These are phyloP conservation scores for Bujurquina vittata DNA, from an alignment of 2,113 vertebrate species.

Conservation along the genomic window DNA sequence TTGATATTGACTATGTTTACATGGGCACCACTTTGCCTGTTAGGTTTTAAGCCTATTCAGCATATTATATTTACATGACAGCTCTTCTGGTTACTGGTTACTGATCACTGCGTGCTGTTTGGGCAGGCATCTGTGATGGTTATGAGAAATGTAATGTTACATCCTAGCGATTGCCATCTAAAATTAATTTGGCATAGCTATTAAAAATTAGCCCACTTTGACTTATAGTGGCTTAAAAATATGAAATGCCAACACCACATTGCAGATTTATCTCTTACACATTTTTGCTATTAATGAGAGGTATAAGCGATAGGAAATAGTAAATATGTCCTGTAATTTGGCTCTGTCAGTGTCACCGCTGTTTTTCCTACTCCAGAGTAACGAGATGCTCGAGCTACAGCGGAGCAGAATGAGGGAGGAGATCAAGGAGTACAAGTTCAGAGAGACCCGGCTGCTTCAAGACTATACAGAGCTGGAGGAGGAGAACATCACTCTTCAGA, in stretches of 20 bases:
- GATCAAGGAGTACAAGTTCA: conserved; percentile 95
- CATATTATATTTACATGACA: not conserved
- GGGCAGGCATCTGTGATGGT: not conserved
- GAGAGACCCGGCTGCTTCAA: conserved; percentile 92
- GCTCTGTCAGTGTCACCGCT: not conserved
- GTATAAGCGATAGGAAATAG: not conserved
- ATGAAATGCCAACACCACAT: no score
- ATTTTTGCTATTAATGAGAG: not conserved
- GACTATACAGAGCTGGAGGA: conserved; percentile 98
- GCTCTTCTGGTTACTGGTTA: not conserved
- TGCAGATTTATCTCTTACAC: not conserved
- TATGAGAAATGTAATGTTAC: not conserved
- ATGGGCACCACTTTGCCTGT: not conserved
- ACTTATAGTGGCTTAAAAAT: rapidly evolving
- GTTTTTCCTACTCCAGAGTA: conserved; percentile 79
- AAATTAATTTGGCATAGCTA: not conserved
- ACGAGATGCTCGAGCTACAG: conserved; percentile 92
- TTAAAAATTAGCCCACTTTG: not conserved
- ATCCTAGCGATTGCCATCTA: not conserved
- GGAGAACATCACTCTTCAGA: conserved; percentile 97
- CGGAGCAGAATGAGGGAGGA: conserved; percentile 94
- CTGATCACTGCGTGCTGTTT: not conserved
- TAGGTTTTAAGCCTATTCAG: not conserved
- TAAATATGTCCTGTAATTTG: not conserved
- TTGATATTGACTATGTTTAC: not conserved